Percentiles rank a stretch among this genome's conserved stretches.
Conservation (phyloP, 2,797 vertebrate genomes). For the Acridotheres tristis region DNA sequence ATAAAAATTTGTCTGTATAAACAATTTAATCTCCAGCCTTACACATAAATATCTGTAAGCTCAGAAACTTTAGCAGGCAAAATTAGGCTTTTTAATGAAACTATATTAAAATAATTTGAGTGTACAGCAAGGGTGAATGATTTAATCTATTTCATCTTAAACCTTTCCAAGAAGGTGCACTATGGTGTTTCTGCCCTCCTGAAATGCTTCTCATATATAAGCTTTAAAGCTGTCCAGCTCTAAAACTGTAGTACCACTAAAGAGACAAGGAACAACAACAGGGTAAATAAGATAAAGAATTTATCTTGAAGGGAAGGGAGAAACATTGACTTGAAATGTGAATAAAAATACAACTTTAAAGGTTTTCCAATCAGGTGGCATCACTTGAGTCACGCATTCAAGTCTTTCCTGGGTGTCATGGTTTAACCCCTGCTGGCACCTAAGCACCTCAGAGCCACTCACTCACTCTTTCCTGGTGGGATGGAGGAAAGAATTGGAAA, state of each 20-base stretch:
- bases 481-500: not conserved
- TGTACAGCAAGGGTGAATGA: not conserved
- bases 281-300: not conserved
- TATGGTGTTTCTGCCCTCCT: not conserved
- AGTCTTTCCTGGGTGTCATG: not conserved
- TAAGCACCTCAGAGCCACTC: not conserved
- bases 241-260: not conserved
- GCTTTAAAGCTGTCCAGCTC: not conserved
- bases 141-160: not conserved
- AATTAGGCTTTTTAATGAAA: not conserved
- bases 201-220: not conserved
- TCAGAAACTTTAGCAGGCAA: not conserved
- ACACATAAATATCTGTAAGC: not conserved
- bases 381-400: fast-evolving
- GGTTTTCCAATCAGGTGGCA: not conserved
- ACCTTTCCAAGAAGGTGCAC: not conserved
- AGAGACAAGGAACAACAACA: fast-evolving
- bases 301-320: not conserved
- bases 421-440: not conserved
- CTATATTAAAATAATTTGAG: not conserved
- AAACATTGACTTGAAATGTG: not conserved
- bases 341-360: not conserved
- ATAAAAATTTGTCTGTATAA: not conserved
- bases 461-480: not conserved
- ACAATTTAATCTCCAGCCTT: not conserved